Evolutionary conservation across 2,797 vertebrate species (phyloP).

Genomic region (Semotilus atromaculatus): DNA sequence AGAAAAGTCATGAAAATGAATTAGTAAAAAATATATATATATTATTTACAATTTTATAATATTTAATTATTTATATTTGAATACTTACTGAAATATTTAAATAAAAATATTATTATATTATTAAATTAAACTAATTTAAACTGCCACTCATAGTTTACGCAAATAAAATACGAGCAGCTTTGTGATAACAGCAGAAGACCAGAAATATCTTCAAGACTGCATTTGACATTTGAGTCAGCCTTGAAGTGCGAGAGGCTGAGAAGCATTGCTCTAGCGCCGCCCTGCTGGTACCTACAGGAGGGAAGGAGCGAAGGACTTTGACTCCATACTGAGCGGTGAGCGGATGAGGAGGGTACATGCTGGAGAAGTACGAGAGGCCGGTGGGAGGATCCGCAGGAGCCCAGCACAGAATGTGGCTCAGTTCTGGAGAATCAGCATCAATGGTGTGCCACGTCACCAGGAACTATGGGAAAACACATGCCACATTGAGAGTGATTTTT

Average conservation of each 20-base stretch:
- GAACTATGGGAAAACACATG: slow-evolving; percentile 76
- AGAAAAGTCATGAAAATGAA: not conserved
- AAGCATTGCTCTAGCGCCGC: not conserved
- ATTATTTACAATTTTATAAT: not conserved
- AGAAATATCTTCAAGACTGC: not conserved
- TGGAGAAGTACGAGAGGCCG: slow-evolving; percentile 96
- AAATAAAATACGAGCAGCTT: not conserved
- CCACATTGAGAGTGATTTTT: not conserved
- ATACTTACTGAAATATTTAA: not conserved
- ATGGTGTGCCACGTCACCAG: slow-evolving; percentile 98
- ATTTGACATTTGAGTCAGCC: not conserved
- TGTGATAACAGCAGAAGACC: not conserved
- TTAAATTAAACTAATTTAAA: not conserved
- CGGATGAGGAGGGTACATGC: slow-evolving; percentile 96
- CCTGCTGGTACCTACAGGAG: slow-evolving; percentile 80
- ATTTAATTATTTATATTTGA: not conserved
- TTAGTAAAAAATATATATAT: no score
- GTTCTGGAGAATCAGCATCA: slow-evolving; percentile 94
- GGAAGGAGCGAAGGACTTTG: slow-evolving; percentile 95
- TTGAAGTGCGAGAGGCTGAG: no score
- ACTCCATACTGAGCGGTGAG: slow-evolving; percentile 96
- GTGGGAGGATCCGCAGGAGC: slow-evolving; percentile 94
- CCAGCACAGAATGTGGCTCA: slow-evolving; percentile 96
- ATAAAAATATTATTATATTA: no score
- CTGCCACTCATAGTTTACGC: not conserved